These are phyloP conservation scores for Diprion similis DNA, from an alignment of 1,140 invertebrate genomes.

Conservation along the genomic window DNA sequence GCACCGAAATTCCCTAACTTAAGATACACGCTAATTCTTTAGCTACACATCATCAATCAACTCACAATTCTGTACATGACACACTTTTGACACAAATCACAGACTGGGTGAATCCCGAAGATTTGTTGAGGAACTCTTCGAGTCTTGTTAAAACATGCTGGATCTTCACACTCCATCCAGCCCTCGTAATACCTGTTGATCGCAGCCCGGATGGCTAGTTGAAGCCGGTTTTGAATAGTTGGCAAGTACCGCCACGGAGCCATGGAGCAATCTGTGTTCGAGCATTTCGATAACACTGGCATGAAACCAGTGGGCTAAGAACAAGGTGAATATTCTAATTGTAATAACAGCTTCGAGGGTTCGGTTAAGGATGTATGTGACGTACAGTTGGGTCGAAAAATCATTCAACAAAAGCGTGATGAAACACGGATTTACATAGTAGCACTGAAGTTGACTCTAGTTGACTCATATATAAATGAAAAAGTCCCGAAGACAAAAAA, in stretches of 20 bases:
- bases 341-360: too few species aligned
- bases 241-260: slow-evolving; percentile 70
- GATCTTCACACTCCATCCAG: slow-evolving; percentile 89
- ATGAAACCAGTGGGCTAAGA: slow-evolving; percentile 37
- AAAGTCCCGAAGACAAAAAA: slow-evolving; percentile 12
- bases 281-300: slow-evolving; percentile 70
- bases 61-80: slow-evolving; percentile 74
- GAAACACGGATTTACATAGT: background rate
- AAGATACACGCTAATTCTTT: background rate
- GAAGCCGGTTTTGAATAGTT: slow-evolving; percentile 77
- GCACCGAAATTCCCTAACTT: too few species aligned
- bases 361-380: too few species aligned
- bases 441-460: background rate
- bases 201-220: slow-evolving; percentile 69
- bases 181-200: slow-evolving; percentile 80
- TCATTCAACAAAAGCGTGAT: too few species aligned
- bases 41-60: slow-evolving; percentile 10
- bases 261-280: slow-evolving; percentile 70
- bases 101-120: slow-evolving; percentile 74
- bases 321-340: slow-evolving; percentile 7
- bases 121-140: slow-evolving; percentile 70
- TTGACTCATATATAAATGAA: background rate
- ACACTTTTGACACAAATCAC: slow-evolving; percentile 76
- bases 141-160: slow-evolving; percentile 77
- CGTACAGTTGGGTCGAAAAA: too few species aligned